Percentiles rank a stretch among this genome's conserved stretches.
Conservation (phyloP, 2,888 invertebrate species). For the Graphium colonna region DNA sequence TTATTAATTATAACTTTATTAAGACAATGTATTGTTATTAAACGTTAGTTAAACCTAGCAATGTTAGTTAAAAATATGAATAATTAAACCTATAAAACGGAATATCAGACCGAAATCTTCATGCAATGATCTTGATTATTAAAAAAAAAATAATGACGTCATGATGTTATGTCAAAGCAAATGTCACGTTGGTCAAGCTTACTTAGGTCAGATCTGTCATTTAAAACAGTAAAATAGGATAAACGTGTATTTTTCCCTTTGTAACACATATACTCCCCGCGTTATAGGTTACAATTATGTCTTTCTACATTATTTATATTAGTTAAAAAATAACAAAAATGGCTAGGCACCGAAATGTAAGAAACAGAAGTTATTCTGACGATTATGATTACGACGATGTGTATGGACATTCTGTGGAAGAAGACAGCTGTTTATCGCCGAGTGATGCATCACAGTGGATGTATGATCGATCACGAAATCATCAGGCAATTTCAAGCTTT, state of each 20-base stretch:
- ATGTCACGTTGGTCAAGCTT: conserved; percentile 21
- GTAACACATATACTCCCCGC: conserved; percentile 10
- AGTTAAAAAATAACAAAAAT: conserved; percentile 62
- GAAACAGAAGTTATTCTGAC: conserved; percentile 91
- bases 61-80: too few relatives aligned
- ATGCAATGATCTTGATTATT: too few relatives aligned
- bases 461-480: conserved; percentile 88
- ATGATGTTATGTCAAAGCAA: conserved; percentile 3
- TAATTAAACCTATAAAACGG: too few relatives aligned
- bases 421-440: conserved; percentile 94
- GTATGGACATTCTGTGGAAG: conserved; percentile 96
- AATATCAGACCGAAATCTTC: too few relatives aligned
- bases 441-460: conserved; percentile 91
- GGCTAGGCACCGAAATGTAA: conserved; percentile 93
- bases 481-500: conserved; percentile 87
- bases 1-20: too few relatives aligned
- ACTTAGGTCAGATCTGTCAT: too few relatives aligned
- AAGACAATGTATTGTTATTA: too few relatives aligned
- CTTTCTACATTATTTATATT: conserved; percentile 4
- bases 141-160: too few relatives aligned
- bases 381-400: conserved; percentile 96
- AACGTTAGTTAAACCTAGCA: too few relatives aligned
- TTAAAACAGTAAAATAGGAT: conserved; percentile 27
- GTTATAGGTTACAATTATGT: conserved; percentile 7
- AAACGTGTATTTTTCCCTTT: conserved; percentile 37